Evolutionary conservation across 2,888 invertebrate species (phyloP).

Genomic region (Drosophila imparisetae): DNA sequence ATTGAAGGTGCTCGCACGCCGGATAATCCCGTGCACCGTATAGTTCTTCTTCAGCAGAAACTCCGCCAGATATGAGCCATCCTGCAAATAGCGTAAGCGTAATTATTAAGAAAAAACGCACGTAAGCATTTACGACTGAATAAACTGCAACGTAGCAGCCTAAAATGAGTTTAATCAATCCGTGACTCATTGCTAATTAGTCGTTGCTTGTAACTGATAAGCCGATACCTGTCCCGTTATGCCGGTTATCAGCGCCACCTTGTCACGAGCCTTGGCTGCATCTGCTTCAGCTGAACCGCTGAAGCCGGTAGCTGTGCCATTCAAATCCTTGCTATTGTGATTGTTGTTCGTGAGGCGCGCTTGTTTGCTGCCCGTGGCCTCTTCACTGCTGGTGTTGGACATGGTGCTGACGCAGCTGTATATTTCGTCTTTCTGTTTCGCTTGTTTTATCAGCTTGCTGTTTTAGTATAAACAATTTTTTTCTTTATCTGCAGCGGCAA

Average conservation of each 20-base stretch:
- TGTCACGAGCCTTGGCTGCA: slow-evolving; percentile 38
- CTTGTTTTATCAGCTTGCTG: slow-evolving; percentile 4
- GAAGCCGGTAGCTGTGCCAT: slow-evolving; percentile 36
- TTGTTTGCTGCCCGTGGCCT: slow-evolving; percentile 59
- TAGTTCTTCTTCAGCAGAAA: slow-evolving; percentile 96
- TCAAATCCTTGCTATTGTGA: slow-evolving; percentile 50
- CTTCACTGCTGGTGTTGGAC: slow-evolving; percentile 54
- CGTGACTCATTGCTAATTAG: slow-evolving; percentile 34
- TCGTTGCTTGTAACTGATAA: slow-evolving; percentile 3
- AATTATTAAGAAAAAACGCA: slow-evolving; percentile 27
- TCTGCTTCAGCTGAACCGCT: slow-evolving; percentile 30
- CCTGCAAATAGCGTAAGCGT: slow-evolving; percentile 86
- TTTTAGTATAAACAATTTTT: slow-evolving; percentile 61
- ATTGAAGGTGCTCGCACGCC: slow-evolving; percentile 98
- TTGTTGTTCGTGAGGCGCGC: slow-evolving; percentile 48
- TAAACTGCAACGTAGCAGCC: background rate
- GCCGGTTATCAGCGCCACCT: slow-evolving; percentile 95
- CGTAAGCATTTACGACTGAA: slow-evolving; percentile 37
- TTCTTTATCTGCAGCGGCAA: slow-evolving; percentile 37
- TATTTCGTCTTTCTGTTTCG: slow-evolving; percentile 5
- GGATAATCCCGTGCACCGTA: slow-evolving; percentile 97
- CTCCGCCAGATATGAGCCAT: slow-evolving; percentile 99
- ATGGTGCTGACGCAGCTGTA: slow-evolving; percentile 45
- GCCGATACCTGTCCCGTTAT: slow-evolving; percentile 96
- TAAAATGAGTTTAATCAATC: background rate